phyloP scores from a whole-genome alignment of 2,888 invertebrate genomes.

The Augiades crinisus region DNA sequence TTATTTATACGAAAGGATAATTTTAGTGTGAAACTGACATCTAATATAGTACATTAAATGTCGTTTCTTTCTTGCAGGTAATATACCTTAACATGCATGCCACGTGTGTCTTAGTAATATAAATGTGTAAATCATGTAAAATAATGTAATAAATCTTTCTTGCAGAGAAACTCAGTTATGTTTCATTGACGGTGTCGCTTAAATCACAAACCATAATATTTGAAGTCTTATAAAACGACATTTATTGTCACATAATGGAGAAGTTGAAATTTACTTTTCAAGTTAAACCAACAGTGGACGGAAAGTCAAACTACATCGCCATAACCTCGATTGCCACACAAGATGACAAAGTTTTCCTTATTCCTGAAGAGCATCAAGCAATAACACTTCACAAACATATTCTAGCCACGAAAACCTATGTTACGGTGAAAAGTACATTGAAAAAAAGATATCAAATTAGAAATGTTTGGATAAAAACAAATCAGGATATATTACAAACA shows the following conservation, averaged over 20 bases:
- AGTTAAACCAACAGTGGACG: conserved; percentile 20
- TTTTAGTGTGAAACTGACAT: too few relatives aligned
- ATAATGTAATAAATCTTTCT: too few relatives aligned
- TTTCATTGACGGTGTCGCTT: too few relatives aligned
- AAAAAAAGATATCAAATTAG: conserved; percentile 29
- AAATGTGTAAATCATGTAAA: too few relatives aligned
- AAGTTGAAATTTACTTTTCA: conserved; percentile 25
- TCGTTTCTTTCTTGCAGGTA: conserved; percentile 50
- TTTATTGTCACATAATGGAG: conserved; percentile 20
- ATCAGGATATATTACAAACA: conserved; percentile 19
- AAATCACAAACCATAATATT: too few relatives aligned
- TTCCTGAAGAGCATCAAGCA: conserved; percentile 30
- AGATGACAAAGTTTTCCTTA: conserved; percentile 13
- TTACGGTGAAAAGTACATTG: conserved; percentile 31
- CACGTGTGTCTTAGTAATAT: too few relatives aligned
- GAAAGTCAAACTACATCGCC: conserved; percentile 20
- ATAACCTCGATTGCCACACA: conserved; percentile 25
- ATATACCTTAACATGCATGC: too few relatives aligned
- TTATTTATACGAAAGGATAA: too few relatives aligned
- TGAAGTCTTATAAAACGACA: conserved; percentile 20
- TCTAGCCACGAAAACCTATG: conserved; percentile 10
- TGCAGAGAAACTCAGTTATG: too few relatives aligned
- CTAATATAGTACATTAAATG: too few relatives aligned
- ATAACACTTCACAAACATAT: conserved; percentile 24
- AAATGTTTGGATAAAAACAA: conserved; percentile 30